Percentiles rank a stretch among this genome's conserved stretches.
These are phyloP conservation scores for mouse (Mus musculus) DNA, from an alignment of 2,113 vertebrate genomes.

Conservation along the genomic window GRCm39 chr2:103926501-103927000, in stretches of 20 bases:
- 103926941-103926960: neutral
- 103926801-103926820: neutral
- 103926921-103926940: neutral
- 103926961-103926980: neutral
- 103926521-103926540: neutral
- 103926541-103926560: too few species aligned
- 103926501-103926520: too few species aligned
- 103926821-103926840: neutral
- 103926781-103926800: neutral
- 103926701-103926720: neutral
- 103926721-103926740: neutral
- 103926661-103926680: neutral
- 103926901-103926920: neutral
- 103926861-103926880: neutral
- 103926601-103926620: neutral
- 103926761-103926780: too few species aligned
- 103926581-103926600: neutral
- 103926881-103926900: neutral
- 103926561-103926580: neutral
- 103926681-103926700: neutral
- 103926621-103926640: neutral
- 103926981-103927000: neutral
- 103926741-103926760: neutral
- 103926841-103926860: neutral
- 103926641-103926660: neutral